These are phyloP conservation scores for Plecotus auritus DNA, from an alignment of 2,113 vertebrate genomes.

Conservation along the genomic window DNA sequence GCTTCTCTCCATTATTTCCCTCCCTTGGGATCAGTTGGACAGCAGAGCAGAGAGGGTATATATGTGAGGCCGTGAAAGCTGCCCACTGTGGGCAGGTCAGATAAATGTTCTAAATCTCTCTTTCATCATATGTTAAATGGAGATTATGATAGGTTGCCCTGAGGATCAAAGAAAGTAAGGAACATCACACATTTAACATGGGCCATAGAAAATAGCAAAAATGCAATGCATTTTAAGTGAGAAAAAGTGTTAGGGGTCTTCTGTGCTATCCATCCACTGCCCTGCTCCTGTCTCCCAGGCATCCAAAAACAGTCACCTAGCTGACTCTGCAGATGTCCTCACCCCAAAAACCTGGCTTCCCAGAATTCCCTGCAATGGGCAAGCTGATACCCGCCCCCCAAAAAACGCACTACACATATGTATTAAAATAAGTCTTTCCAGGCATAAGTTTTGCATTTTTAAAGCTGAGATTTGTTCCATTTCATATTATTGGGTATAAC, in stretches of 20 bases:
- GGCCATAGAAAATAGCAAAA: background rate
- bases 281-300: background rate
- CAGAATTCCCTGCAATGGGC: background rate
- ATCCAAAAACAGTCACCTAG: background rate
- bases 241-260: background rate
- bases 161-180: background rate
- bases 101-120: background rate
- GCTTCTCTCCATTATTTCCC: background rate
- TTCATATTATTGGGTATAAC: background rate
- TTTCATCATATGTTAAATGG: background rate
- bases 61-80: background rate
- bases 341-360: background rate
- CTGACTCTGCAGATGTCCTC: background rate
- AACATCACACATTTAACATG: background rate
- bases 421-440: background rate
- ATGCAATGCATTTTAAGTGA: background rate
- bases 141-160: background rate
- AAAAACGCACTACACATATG: rapidly evolving
- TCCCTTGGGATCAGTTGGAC: background rate
- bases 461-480: background rate
- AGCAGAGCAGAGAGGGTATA: background rate
- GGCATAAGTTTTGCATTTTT: background rate
- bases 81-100: background rate
- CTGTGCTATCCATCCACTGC: background rate
- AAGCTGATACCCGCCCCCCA: background rate